Conservation (phyloP, 1,140 invertebrate genomes). For the Sweltsa coloradensis region DNA sequence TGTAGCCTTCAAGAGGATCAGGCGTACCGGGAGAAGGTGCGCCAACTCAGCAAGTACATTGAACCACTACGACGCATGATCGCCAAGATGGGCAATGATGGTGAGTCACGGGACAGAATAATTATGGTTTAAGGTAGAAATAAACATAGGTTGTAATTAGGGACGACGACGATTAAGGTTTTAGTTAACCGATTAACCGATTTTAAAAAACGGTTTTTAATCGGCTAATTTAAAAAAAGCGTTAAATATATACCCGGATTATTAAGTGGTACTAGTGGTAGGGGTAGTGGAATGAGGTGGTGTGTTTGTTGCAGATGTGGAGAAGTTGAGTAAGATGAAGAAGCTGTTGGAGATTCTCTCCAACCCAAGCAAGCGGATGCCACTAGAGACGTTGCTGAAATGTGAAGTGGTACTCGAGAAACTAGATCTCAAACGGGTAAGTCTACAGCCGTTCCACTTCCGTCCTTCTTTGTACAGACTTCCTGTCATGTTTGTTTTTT, state of each 20-base stretch:
- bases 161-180: no score
- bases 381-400: constrained; percentile 77
- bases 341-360: constrained; percentile 81
- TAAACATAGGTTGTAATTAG: no score
- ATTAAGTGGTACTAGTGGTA: background rate
- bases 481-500: no score
- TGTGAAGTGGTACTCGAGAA: constrained; percentile 88
- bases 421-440: constrained; percentile 57
- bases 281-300: no score
- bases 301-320: constrained; percentile 45
- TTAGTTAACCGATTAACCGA: no score
- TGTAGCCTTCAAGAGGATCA: constrained; percentile 73
- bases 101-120: no score
- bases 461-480: no score
- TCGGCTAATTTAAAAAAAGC: no score
- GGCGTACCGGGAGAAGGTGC: constrained; percentile 81
- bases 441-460: no score
- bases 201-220: no score
- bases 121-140: no score
- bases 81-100: constrained; percentile 71
- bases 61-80: constrained; percentile 83
- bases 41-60: constrained; percentile 84
- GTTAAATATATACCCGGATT: no score
- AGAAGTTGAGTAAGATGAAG: constrained; percentile 83
- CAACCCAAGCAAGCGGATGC: constrained; percentile 74